Evolutionary conservation across 2,888 invertebrate genomes (phyloP).

Genomic region (Caenorhabditis zanzibari): DNA sequence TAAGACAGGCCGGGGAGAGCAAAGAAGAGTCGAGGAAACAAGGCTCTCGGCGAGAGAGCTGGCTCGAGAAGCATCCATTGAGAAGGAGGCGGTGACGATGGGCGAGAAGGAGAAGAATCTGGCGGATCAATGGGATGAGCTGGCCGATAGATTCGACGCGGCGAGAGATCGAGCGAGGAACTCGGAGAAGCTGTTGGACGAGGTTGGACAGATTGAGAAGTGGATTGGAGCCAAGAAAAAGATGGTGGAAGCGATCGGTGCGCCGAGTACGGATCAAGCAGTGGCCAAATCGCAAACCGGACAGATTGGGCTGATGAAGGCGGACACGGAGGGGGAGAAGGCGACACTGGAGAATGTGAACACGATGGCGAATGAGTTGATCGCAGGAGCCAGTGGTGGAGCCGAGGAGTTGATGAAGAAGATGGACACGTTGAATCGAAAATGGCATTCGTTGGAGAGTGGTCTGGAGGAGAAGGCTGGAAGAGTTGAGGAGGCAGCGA

Average conservation of each 20-base stretch:
- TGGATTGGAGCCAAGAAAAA: constrained; percentile 96
- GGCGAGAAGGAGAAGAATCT: constrained; percentile 64
- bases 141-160: constrained; percentile 69
- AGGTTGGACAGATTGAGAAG: constrained; percentile 89
- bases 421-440: constrained; percentile 88
- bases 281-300: constrained; percentile 85
- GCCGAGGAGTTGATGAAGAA: constrained; percentile 62
- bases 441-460: constrained; percentile 86
- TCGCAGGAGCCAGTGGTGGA: constrained; percentile 74
- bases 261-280: constrained; percentile 95
- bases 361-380: constrained; percentile 89
- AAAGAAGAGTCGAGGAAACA: constrained; percentile 67
- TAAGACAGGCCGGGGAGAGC: constrained; percentile 65
- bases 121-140: constrained; percentile 70
- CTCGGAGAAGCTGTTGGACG: constrained; percentile 94
- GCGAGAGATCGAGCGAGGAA: constrained; percentile 87
- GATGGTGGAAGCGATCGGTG: constrained; percentile 95
- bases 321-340: constrained; percentile 95
- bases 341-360: constrained; percentile 92
- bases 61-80: constrained; percentile 60
- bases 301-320: constrained; percentile 87
- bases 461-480: constrained; percentile 66
- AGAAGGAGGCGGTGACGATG: constrained; percentile 63
- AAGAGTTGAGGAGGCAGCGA: constrained; percentile 61
- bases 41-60: constrained; percentile 64